A percentile compares a stretch with the other conserved stretches of the same genome.
These are phyloP conservation scores for Diabrotica virgifera DNA, from an alignment of 1,140 invertebrate genomes.

Conservation along the genomic window DNA sequence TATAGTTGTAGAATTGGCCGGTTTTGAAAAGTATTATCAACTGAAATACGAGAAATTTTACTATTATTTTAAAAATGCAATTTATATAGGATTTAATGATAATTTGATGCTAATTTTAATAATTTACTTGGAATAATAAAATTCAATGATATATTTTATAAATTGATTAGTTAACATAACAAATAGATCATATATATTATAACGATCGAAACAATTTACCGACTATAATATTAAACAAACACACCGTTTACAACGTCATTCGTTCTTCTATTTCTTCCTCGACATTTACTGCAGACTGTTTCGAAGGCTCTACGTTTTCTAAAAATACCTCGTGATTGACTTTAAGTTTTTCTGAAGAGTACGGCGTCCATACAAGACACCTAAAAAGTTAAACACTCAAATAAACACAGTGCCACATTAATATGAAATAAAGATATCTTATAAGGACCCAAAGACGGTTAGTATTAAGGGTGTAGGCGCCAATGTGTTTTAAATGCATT, in stretches of 20 bases:
- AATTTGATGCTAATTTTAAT: too few relatives aligned
- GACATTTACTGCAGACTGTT: conserved; percentile 39
- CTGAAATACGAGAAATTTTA: too few relatives aligned
- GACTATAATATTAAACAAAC: neutral
- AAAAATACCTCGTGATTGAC: conserved; percentile 62
- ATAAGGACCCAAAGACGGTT: too few relatives aligned
- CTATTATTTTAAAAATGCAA: too few relatives aligned
- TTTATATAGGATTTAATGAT: too few relatives aligned
- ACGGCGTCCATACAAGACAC: conserved; percentile 53
- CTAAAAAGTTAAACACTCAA: conserved; percentile 36
- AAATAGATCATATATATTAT: neutral
- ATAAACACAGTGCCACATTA: too few relatives aligned
- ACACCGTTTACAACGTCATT: conserved; percentile 22
- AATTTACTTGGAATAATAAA: too few relatives aligned
- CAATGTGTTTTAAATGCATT: too few relatives aligned
- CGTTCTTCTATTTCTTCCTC: conserved; percentile 31
- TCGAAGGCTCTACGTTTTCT: conserved; percentile 23
- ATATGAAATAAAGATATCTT: too few relatives aligned
- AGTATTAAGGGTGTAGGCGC: too few relatives aligned
- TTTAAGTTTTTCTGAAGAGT: conserved; percentile 62
- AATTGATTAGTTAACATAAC: neutral
- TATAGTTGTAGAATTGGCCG: too few relatives aligned
- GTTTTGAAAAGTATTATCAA: too few relatives aligned
- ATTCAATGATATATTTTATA: neutral
- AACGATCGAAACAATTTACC: neutral